These are phyloP conservation scores for Microtus pennsylvanicus DNA, from an alignment of 2,113 vertebrate species.

Conservation along the genomic window DNA sequence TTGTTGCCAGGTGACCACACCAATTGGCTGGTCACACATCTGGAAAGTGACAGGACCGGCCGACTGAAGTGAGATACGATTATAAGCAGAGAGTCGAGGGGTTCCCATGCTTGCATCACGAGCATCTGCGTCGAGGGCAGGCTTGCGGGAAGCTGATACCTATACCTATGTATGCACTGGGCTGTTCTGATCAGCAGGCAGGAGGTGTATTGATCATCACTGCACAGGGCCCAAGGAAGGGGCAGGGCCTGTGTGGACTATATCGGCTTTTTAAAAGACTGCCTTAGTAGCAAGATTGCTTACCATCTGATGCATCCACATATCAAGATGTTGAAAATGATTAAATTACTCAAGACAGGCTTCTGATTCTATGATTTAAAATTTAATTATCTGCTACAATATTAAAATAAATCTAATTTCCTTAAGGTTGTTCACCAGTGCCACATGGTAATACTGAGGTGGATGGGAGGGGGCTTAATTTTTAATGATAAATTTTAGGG, in stretches of 20 bases:
- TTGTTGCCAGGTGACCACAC: slow-evolving; percentile 59
- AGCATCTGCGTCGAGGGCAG: slow-evolving; percentile 22
- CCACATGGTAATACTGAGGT: slow-evolving; percentile 48
- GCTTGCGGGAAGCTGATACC: slow-evolving; percentile 28
- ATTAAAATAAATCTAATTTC: slow-evolving; percentile 77
- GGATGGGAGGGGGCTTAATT: not conserved
- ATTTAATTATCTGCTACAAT: slow-evolving; percentile 76
- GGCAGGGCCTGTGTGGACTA: slow-evolving; percentile 19
- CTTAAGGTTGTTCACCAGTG: slow-evolving; percentile 47
- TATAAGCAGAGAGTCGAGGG: slow-evolving; percentile 60
- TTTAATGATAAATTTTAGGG: slow-evolving; percentile 70
- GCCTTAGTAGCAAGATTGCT: slow-evolving; percentile 69
- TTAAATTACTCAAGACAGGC: slow-evolving; percentile 77
- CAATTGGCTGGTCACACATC: slow-evolving; percentile 64
- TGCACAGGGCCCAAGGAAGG: slow-evolving; percentile 47
- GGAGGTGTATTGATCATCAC: not conserved
- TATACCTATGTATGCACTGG: not conserved
- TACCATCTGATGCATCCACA: slow-evolving; percentile 52
- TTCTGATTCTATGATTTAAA: slow-evolving; percentile 77
- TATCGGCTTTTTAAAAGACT: slow-evolving; percentile 52
- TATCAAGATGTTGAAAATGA: slow-evolving; percentile 69
- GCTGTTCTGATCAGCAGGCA: slow-evolving; percentile 62
- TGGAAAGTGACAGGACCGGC: slow-evolving; percentile 40
- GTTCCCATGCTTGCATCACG: slow-evolving; percentile 30
- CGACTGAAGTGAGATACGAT: slow-evolving; percentile 42